Evolutionary conservation across 2,797 vertebrate genomes (phyloP), one percentile per base, ranked within the genome.

Genomic region (Microhierax caerulescens): DNA sequence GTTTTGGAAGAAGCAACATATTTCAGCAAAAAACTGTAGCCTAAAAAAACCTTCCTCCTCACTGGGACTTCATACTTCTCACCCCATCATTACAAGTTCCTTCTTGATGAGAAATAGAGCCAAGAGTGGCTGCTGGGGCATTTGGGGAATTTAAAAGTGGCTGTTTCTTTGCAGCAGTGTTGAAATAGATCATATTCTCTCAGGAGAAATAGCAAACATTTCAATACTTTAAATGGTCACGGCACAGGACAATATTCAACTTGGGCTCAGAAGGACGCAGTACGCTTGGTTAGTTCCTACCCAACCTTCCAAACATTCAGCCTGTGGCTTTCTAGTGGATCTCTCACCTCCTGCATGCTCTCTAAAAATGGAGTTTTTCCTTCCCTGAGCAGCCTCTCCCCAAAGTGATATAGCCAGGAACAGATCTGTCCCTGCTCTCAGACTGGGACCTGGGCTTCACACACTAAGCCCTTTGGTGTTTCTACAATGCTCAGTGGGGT

Each of bases 401-500:
- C 47, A 53, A 4, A 67, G 24, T 67, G 6, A 32, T 9, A 22
- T 0, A 72, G n/a, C 43, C 32, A 34, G 36, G 50, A 87, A 32
- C 23, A 47, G 30, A 43, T 10, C 63, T 39, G 11, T 20, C 23
- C 76, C 34, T 45, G 12, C 20, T 51, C 69, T 78, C 48, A 36
- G 57, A 3, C 23, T 39, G 25, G 18, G 9, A 68, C 27, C 24
- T 53, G 39, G 10, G 41, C 32, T 20, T 50, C 13, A 32, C 37
- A 74, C 39, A 23, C 36, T 5, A 19, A 91, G 22, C 45, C 27
- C 22, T 30, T 36, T 2, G 6, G 37, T 50, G 23, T 32, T 73
- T 70, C 67, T 27, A 0, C 0, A 1, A 27, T 36, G 24, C 9
- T 41, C 36, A 4, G 5, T 3, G 2, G 23, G 27, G 7, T 24